Base-by-base conservation (phyloP, 1,140 invertebrate species). In the Pseudomyrmex pallidus region DNA sequence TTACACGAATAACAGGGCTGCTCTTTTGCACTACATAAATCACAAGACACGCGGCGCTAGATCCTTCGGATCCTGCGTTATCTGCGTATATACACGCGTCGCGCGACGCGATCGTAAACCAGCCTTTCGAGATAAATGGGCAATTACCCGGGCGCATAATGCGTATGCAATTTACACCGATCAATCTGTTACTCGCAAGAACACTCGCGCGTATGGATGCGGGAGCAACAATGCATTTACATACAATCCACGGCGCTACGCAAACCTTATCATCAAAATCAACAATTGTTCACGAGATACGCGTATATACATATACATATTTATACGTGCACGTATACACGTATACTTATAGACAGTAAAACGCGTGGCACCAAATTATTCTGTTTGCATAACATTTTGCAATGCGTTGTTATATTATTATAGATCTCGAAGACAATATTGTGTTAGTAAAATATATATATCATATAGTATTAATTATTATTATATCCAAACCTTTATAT, bases 21-120 rank as follows among this genome's bases (percentile, higher is more conserved):
- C 76, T 80, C 76, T 72, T 80, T 80, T 80, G 44, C 76, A 80
- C 66, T 70, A 80, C 76, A 72, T 80, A 80, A 80, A 80, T 80
- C 76, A 80, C 76, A 72, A 80, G 66, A 59, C 54, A 70, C 54
- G 48, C 22, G 67, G 25, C 15, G 35, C 17, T 56, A 46, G 66
- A 35, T 35, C 72, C 76, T 72, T 80, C 66, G 20, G 64, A 35
- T n/a, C n/a, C n/a, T 59, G 48, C 76, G 68, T 59, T 80, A 59
- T 59, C 76, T 50, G 15, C 44, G 63, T 56, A 17, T 50, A 80
- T 35, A 80, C 44, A 35, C 9, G 20, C 46, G 17, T 59, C 54
- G 76, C 54, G 76, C 64, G 54, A 50, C 22, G 44, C 25, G 66
- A 80, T 72, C 59, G 66, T 59, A 57, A 70, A 70, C 64, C 76